Evolutionary conservation across 2,113 vertebrate species (phyloP).

Genomic region (Leptocoma aspasia): DNA sequence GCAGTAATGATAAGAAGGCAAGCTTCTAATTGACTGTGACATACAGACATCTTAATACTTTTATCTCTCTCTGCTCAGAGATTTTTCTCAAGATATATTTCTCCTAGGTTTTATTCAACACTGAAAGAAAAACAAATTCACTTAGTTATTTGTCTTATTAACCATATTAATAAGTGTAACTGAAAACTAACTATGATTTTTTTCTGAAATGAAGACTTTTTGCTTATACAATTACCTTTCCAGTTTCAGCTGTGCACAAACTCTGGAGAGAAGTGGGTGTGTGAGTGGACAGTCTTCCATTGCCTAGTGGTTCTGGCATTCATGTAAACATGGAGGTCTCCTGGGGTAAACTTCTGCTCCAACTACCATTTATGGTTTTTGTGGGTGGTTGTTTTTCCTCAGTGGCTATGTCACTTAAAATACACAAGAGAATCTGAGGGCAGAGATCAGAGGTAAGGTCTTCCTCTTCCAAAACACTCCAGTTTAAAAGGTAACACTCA

Average conservation of each 20-base stretch:
- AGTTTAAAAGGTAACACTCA: neutral
- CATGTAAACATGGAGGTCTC: neutral
- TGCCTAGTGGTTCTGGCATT: neutral
- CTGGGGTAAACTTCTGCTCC: neutral
- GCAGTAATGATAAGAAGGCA: constrained; percentile 34
- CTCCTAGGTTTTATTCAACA: neutral
- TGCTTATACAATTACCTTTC: neutral
- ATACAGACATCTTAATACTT: constrained; percentile 34
- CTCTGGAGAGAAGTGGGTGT: neutral
- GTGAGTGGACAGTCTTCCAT: neutral
- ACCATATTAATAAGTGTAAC: neutral
- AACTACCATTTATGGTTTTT: neutral
- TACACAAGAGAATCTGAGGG: neutral
- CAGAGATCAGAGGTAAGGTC: neutral
- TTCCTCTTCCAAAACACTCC: neutral
- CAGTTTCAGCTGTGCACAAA: neutral
- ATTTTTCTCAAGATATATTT: constrained; percentile 10
- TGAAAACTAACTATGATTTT: neutral
- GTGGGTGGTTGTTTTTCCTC: neutral
- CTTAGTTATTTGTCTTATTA: neutral
- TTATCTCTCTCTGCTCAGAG: constrained; percentile 16
- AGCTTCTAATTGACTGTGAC: constrained; percentile 41
- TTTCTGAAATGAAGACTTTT: neutral
- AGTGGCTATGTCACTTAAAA: neutral
- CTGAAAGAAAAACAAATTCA: neutral